Base-by-base conservation (phyloP, 2,888 invertebrate species). In the Ganaspis brasiliensis region DNA sequence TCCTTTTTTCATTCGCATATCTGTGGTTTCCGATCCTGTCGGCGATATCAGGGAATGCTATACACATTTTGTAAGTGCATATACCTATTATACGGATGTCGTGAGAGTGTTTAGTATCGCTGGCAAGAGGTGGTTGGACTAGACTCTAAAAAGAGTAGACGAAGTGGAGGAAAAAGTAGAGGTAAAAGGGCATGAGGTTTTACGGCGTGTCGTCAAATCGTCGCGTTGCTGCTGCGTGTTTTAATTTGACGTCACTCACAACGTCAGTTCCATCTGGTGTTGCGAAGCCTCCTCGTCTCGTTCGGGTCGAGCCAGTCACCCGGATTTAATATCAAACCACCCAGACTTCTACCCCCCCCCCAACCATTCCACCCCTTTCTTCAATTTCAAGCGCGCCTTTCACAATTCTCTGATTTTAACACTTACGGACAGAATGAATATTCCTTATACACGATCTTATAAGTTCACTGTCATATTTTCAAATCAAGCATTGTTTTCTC, bases 231-330 rank as follows among this genome's bases (percentile, higher is more conserved):
- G 86, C 88, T 82, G 87, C 85, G 89, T 89, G 89, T 90, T 90
- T 90, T 90, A 89, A 90, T 89, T 90, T 89, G 88, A 89, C 88
- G 90, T 89, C 90, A 89, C 89, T 90, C 90, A 87, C 86, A 86
- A 84, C 86, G 90, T 89, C 90, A 89, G 88, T 88, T 88, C 88
- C 90, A 90, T 89, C 89, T 89, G 90, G 88, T 87, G 88, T 88
- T 87, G 86, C 85, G 86, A 86, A 79, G 86, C 79, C 84, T 84
- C 85, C 86, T 84, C 84, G 83, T 78, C 85, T 83, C 85, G 87
- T 84, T 87, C 87, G 83, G 86, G 85, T 86, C 86, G 86, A 85
- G 88, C 88, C 88, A 89, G 89, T 90, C 90, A 89, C 84, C 84
- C 82, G 88, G 88, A 89, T 89, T 90, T 89, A 89, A 90, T 90